Percentiles rank a stretch among this genome's conserved stretches.
These are phyloP conservation scores for Chrysina gloriosa DNA, from an alignment of 2,888 invertebrate genomes.

Conservation along the genomic window DNA sequence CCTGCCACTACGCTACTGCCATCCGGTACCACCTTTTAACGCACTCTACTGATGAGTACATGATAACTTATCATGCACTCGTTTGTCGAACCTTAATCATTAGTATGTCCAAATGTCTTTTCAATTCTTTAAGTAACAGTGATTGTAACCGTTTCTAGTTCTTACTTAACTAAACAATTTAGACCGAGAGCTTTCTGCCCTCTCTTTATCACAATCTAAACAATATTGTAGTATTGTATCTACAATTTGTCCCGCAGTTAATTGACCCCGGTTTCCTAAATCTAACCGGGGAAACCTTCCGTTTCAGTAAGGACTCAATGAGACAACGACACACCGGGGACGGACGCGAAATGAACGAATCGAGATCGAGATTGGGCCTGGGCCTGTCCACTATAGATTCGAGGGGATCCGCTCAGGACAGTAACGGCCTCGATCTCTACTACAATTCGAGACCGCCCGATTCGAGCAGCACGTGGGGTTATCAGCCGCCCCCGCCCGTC, in stretches of 20 bases:
- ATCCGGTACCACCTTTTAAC: too few species aligned
- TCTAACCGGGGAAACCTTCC: not conserved
- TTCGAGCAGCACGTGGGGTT: slow-evolving; percentile 71
- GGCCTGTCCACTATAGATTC: slow-evolving; percentile 76
- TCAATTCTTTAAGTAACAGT: too few species aligned
- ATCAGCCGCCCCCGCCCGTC: slow-evolving; percentile 88
- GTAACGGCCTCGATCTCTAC: slow-evolving; percentile 80
- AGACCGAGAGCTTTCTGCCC: too few species aligned
- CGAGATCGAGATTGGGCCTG: slow-evolving; percentile 80
- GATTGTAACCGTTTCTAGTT: too few species aligned
- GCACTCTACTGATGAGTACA: too few species aligned
- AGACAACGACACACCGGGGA: slow-evolving; percentile 75
- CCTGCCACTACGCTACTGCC: too few species aligned
- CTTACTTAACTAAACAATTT: too few species aligned
- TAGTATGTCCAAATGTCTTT: too few species aligned
- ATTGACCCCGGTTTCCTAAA: not conserved
- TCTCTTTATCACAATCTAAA: too few species aligned
- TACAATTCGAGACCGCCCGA: slow-evolving; percentile 82
- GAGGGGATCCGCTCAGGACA: slow-evolving; percentile 68
- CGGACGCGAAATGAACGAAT: slow-evolving; percentile 82
- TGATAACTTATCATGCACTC: too few species aligned
- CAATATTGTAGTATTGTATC: not conserved
- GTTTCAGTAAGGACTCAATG: slow-evolving; percentile 59
- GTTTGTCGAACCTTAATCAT: too few species aligned
- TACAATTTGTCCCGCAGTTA: not conserved